Conservation (phyloP, 2,113 vertebrate genomes). For the Proteles cristata region DNA sequence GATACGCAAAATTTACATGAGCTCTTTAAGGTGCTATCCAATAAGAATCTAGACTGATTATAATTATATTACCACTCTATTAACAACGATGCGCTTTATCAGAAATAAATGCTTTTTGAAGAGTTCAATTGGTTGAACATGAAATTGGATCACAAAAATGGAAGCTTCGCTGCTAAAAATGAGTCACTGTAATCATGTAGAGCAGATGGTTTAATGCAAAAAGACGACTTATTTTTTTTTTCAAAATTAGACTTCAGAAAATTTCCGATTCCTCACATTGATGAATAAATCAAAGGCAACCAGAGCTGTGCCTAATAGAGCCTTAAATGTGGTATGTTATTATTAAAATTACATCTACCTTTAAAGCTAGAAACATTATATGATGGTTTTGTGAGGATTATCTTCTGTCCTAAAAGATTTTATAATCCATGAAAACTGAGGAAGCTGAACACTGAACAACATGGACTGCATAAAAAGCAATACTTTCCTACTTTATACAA, state of each 20-base stretch:
- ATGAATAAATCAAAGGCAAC: slow-evolving; percentile 83
- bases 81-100: slow-evolving; percentile 4
- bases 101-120: slow-evolving; percentile 47
- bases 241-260: slow-evolving; percentile 70
- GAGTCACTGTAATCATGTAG: slow-evolving; percentile 58
- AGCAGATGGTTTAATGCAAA: slow-evolving; percentile 68
- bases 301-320: slow-evolving; percentile 77
- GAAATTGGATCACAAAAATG: slow-evolving; percentile 67
- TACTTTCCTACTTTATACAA: slow-evolving; percentile 57
- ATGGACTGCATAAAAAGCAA: slow-evolving; percentile 69
- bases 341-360: slow-evolving; percentile 82
- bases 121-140: slow-evolving; percentile 41
- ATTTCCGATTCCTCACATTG: slow-evolving; percentile 63
- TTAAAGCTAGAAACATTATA: slow-evolving; percentile 76
- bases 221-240: slow-evolving; percentile 73
- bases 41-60: slow-evolving; percentile 43
- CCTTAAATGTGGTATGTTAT: slow-evolving; percentile 80
- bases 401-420: slow-evolving; percentile 74
- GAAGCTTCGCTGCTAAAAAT: slow-evolving; percentile 65
- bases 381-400: slow-evolving; percentile 63
- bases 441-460: slow-evolving; percentile 71
- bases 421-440: slow-evolving; percentile 80
- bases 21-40: slow-evolving; percentile 15
- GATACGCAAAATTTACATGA: slow-evolving; percentile 15
- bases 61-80: slow-evolving; percentile 48